Evolutionary conservation across 2,797 vertebrate genomes (phyloP).

Genomic region (Cynodonichthys magdalenae): DNA sequence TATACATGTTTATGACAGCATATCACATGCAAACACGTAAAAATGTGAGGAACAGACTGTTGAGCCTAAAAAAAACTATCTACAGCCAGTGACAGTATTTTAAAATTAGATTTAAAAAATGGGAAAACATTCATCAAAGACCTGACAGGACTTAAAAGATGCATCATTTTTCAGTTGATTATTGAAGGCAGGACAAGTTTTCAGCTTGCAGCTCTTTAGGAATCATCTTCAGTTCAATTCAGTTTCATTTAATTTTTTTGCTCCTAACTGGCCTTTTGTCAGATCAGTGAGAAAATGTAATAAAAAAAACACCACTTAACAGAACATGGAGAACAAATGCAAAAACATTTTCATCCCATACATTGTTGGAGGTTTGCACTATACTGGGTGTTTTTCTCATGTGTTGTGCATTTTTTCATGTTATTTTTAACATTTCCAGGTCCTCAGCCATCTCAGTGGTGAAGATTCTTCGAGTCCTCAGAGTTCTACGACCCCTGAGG

Average conservation of each 20-base stretch:
- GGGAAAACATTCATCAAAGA: not conserved
- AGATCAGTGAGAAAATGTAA: too few relatives aligned
- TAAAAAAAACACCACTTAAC: too few relatives aligned
- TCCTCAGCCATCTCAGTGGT: constrained; percentile 99
- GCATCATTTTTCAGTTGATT: too few relatives aligned
- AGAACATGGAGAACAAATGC: too few relatives aligned
- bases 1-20: too few relatives aligned
- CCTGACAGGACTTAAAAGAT: not conserved
- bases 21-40: too few relatives aligned
- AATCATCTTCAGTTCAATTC: too few relatives aligned
- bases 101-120: not conserved
- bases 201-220: not conserved
- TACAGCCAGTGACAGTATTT: not conserved
- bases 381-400: not conserved
- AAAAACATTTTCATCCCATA: not conserved
- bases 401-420: not conserved
- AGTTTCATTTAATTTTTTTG: too few relatives aligned
- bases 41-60: not conserved
- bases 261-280: too few relatives aligned
- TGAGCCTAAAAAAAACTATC: not conserved
- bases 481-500: constrained; percentile 94
- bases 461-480: constrained; percentile 96
- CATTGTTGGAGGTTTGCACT: too few relatives aligned
- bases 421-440: constrained; percentile 67
- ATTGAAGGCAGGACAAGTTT: too few relatives aligned